Evolutionary conservation across 2,888 invertebrate species (phyloP).

Genomic region (Chalcis sispes): DNA sequence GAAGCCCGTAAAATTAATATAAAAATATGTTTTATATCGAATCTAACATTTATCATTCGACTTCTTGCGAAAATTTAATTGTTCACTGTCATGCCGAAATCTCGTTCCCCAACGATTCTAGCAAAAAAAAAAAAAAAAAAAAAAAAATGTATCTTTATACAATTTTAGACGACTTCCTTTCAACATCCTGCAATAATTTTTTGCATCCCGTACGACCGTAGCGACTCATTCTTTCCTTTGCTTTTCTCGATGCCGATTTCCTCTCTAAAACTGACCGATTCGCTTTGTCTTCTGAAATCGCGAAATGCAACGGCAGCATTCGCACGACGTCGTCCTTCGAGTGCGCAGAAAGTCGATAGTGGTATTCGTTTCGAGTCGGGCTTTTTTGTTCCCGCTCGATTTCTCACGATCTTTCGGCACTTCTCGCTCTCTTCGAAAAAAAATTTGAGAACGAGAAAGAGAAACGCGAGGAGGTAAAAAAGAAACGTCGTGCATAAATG

Average conservation of each 20-base stretch:
- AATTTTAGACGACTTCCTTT: constrained; percentile 21
- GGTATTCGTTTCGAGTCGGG: constrained; percentile 34
- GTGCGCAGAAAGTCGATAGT: constrained; percentile 14
- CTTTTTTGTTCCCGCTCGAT: constrained; percentile 53
- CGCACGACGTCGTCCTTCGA: background rate
- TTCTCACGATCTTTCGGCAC: constrained; percentile 59
- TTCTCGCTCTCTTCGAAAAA: too few species aligned
- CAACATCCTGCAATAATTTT: constrained; percentile 13
- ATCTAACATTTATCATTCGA: too few species aligned
- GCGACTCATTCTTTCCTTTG: background rate
- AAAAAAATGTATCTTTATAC: constrained; percentile 18
- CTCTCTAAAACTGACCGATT: constrained; percentile 49
- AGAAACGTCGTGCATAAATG: background rate
- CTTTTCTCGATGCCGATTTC: background rate
- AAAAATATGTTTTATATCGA: too few species aligned
- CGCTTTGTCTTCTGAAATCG: constrained; percentile 42
- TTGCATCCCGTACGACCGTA: constrained; percentile 17
- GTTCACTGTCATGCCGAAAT: constrained; percentile 2
- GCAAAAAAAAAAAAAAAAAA: too few species aligned
- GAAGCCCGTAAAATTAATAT: too few species aligned
- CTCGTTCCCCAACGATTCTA: too few species aligned
- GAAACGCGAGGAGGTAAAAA: constrained; percentile 51
- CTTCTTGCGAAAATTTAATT: background rate
- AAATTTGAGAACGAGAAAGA: constrained; percentile 8
- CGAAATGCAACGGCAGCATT: constrained; percentile 12